phyloP scores from a whole-genome alignment of 1,140 invertebrate species.

The Vollenhovia emeryi region DNA sequence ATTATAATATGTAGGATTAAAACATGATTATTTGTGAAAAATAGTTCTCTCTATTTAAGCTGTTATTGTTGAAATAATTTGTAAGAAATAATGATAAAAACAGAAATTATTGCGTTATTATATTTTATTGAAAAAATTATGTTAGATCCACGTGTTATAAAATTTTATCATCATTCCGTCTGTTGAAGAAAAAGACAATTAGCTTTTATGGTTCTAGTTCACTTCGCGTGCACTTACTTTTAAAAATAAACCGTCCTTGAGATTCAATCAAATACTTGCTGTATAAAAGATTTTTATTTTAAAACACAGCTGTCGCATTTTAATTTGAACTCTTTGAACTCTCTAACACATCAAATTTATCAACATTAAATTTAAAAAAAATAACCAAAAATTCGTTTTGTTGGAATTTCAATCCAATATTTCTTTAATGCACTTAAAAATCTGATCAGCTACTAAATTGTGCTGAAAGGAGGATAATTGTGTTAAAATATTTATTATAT shows the following conservation, averaged over 20 bases:
- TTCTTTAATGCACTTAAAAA: conserved; percentile 23
- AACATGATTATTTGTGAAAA: not conserved
- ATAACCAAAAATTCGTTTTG: not conserved
- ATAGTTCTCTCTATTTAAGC: not conserved
- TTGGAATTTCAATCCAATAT: not conserved
- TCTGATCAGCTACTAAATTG: not conserved
- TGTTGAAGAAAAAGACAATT: not conserved
- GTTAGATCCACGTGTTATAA: not conserved
- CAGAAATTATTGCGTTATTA: not conserved
- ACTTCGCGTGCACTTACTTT: not conserved
- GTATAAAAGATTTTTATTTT: not conserved
- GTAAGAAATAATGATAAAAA: not conserved
- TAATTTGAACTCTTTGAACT: not conserved
- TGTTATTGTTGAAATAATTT: not conserved
- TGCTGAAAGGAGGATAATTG: not conserved
- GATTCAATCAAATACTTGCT: not conserved
- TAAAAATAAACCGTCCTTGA: not conserved
- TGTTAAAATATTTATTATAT: not conserved
- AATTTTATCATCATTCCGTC: not conserved
- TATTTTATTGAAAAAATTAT: not conserved
- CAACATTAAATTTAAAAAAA: not conserved
- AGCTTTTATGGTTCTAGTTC: too few relatives aligned
- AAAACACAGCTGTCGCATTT: not conserved
- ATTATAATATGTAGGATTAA: not conserved
- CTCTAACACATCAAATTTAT: not conserved